Percentiles rank a stretch among this genome's conserved stretches.
These are phyloP conservation scores for Myodes glareolus DNA, from an alignment of 2,113 vertebrate genomes.

Conservation along the genomic window DNA sequence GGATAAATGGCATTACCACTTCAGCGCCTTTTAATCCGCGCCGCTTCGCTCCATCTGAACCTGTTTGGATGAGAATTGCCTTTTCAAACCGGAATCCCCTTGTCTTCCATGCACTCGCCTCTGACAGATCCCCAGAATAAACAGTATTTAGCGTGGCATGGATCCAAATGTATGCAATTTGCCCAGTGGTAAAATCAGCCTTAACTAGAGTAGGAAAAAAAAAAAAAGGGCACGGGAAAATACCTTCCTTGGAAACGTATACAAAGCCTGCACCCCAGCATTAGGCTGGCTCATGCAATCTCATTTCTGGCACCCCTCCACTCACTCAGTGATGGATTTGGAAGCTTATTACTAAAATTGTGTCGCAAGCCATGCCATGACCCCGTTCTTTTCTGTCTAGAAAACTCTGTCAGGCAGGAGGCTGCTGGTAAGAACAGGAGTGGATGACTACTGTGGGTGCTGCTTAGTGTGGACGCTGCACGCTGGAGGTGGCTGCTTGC, in stretches of 20 bases:
- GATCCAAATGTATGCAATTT: conserved; percentile 81
- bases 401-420: background rate
- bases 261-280: background rate
- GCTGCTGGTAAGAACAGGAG: background rate
- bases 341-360: conserved; percentile 55
- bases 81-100: conserved; percentile 83
- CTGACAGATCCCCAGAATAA: conserved; percentile 83
- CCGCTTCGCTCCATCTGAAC: conserved; percentile 73
- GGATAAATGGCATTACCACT: conserved; percentile 77
- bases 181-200: conserved; percentile 81
- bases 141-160: conserved; percentile 80
- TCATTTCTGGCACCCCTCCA: background rate
- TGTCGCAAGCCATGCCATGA: background rate
- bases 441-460: rapidly evolving
- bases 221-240: conserved; percentile 38
- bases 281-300: background rate
- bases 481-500: background rate
- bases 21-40: conserved; percentile 74
- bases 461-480: background rate
- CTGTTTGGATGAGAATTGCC: conserved; percentile 78
- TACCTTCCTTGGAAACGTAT: background rate
- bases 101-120: conserved; percentile 75
- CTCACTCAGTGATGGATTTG: background rate
- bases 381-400: background rate
- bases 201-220: conserved; percentile 58